These are phyloP conservation scores for Sprattus sprattus DNA, from an alignment of 2,113 vertebrate species.

Conservation along the genomic window DNA sequence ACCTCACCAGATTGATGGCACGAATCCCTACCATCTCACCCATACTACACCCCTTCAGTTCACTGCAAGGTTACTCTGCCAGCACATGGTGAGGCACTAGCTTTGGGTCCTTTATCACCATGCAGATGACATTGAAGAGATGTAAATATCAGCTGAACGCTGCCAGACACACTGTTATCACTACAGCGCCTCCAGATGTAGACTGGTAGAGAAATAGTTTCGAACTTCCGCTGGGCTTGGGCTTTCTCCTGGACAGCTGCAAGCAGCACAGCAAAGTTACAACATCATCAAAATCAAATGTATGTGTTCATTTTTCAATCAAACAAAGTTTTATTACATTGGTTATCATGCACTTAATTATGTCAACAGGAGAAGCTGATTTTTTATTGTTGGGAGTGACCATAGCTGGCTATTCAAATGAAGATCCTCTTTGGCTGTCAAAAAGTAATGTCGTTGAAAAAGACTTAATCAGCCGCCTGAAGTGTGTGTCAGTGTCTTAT, in stretches of 20 bases:
- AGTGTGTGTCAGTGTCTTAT: constrained; percentile 36
- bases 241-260: background rate
- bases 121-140: background rate
- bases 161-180: background rate
- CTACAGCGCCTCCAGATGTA: background rate
- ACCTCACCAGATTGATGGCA: background rate
- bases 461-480: constrained; percentile 23
- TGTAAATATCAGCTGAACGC: background rate
- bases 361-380: background rate
- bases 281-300: background rate
- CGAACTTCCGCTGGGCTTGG: background rate
- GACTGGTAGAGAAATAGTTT: background rate
- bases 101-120: background rate
- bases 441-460: constrained; percentile 34
- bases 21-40: background rate
- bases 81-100: background rate
- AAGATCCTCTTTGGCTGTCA: constrained; percentile 36
- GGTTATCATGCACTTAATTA: constrained; percentile 4
- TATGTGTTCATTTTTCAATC: background rate
- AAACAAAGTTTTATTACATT: background rate
- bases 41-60: background rate
- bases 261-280: background rate
- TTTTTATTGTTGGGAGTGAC: constrained; percentile 2
- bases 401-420: constrained; percentile 12
- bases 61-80: background rate